Evolutionary conservation across 2,888 invertebrate genomes (phyloP).

Genomic region (Gryllus longicercus): DNA sequence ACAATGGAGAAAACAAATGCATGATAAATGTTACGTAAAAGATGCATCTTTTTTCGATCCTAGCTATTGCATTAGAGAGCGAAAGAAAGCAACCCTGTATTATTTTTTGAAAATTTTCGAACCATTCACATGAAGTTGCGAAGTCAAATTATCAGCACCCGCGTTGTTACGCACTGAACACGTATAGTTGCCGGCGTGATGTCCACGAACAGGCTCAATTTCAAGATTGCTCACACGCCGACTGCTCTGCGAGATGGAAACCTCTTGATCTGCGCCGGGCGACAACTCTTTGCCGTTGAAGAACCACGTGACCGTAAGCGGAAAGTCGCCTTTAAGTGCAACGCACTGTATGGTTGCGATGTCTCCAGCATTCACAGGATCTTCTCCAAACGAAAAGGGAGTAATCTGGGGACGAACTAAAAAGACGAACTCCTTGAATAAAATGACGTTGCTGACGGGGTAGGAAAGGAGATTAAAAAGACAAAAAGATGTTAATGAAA

Average conservation of each 20-base stretch:
- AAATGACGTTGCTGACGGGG: background rate
- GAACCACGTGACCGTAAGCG: constrained; percentile 55
- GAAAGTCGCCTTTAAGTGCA: constrained; percentile 64
- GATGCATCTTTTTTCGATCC: no score
- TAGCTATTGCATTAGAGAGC: background rate
- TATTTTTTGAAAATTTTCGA: background rate
- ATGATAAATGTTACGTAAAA: no score
- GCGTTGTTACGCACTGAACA: constrained; percentile 46
- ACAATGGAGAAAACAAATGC: no score
- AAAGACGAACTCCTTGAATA: constrained; percentile 27
- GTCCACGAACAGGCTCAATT: constrained; percentile 44
- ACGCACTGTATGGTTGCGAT: constrained; percentile 52
- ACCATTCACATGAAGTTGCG: constrained; percentile 38
- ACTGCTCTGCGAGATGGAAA: constrained; percentile 48
- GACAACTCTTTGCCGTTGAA: constrained; percentile 53
- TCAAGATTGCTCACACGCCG: constrained; percentile 50
- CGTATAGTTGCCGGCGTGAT: constrained; percentile 46
- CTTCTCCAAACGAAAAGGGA: constrained; percentile 57
- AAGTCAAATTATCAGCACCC: constrained; percentile 43
- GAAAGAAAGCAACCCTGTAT: background rate
- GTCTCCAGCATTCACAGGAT: constrained; percentile 59
- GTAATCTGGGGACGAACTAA: constrained; percentile 54
- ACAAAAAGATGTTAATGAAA: no score
- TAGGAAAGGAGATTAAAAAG: no score
- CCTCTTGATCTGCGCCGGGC: constrained; percentile 42